phyloP scores from a whole-genome alignment of 1,140 invertebrate genomes.

The Propsilocerus akamusi region DNA sequence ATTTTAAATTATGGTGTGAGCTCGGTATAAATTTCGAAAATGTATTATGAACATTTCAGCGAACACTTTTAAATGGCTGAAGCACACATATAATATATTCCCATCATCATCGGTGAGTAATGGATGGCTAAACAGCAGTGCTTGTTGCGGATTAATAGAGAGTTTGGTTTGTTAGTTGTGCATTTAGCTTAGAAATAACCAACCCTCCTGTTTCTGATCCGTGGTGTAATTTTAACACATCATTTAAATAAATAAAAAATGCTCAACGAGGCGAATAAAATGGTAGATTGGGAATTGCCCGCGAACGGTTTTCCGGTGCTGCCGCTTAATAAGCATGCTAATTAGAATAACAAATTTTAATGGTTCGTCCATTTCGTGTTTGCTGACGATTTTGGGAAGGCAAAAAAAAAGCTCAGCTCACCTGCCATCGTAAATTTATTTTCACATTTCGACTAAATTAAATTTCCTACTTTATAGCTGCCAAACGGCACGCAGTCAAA shows the following conservation, averaged over 20 bases:
- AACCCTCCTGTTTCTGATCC: too few relatives aligned
- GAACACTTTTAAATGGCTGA: background rate
- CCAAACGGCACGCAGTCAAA: too few relatives aligned
- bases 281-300: background rate
- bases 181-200: too few relatives aligned
- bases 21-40: background rate
- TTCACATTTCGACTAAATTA: background rate
- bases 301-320: background rate
- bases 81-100: too few relatives aligned
- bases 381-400: too few relatives aligned
- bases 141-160: too few relatives aligned
- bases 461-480: background rate
- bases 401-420: background rate
- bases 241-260: slow-evolving; percentile 2
- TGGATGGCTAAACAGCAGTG: too few relatives aligned
- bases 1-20: slow-evolving; percentile 3
- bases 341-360: slow-evolving; percentile 4
- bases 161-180: too few relatives aligned
- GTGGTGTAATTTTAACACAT: slow-evolving; percentile 1
- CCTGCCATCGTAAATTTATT: background rate
- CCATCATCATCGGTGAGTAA: too few relatives aligned
- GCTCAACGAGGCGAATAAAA: background rate
- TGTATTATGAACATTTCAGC: slow-evolving; percentile 1
- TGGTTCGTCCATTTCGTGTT: too few relatives aligned
- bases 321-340: background rate